A percentile compares a stretch with the other conserved stretches of the same genome.
Conservation (phyloP, 1,140 invertebrate species). For the Ceratina australensis region DNA sequence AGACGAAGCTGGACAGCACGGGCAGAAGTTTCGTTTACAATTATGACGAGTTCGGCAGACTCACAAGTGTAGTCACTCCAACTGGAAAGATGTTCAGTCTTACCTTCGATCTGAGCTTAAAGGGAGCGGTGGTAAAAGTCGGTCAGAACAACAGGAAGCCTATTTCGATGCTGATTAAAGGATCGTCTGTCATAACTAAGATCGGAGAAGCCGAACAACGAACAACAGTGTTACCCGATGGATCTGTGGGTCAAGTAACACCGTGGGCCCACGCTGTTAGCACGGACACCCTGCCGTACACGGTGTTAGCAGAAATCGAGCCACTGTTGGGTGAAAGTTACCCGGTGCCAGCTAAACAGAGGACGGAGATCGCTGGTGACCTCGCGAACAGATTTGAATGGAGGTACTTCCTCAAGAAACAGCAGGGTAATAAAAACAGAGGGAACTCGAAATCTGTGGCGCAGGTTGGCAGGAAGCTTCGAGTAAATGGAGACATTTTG, state of each 20-base stretch:
- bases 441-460: slow-evolving; percentile 85
- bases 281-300: slow-evolving; percentile 92
- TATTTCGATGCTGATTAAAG: slow-evolving; percentile 92
- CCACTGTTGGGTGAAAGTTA: slow-evolving; percentile 92
- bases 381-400: slow-evolving; percentile 96
- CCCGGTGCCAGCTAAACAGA: slow-evolving; percentile 93
- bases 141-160: slow-evolving; percentile 90
- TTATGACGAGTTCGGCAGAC: slow-evolving; percentile 96
- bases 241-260: slow-evolving; percentile 88
- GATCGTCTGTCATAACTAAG: slow-evolving; percentile 89
- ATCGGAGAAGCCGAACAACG: slow-evolving; percentile 89
- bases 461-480: slow-evolving; percentile 90
- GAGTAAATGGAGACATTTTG: slow-evolving; percentile 95
- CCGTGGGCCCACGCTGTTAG: slow-evolving; percentile 91
- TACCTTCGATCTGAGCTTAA: slow-evolving; percentile 91
- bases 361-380: slow-evolving; percentile 92
- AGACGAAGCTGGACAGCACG: slow-evolving; percentile 92
- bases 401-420: slow-evolving; percentile 91
- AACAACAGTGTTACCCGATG: slow-evolving; percentile 89
- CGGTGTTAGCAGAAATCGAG: slow-evolving; percentile 90
- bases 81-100: slow-evolving; percentile 93
- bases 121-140: slow-evolving; percentile 92
- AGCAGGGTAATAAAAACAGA: slow-evolving; percentile 83
- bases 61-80: slow-evolving; percentile 94
- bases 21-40: slow-evolving; percentile 96